These are phyloP conservation scores for Amphilophus citrinellus DNA, from an alignment of 2,113 vertebrate species.

Conservation along the genomic window DNA sequence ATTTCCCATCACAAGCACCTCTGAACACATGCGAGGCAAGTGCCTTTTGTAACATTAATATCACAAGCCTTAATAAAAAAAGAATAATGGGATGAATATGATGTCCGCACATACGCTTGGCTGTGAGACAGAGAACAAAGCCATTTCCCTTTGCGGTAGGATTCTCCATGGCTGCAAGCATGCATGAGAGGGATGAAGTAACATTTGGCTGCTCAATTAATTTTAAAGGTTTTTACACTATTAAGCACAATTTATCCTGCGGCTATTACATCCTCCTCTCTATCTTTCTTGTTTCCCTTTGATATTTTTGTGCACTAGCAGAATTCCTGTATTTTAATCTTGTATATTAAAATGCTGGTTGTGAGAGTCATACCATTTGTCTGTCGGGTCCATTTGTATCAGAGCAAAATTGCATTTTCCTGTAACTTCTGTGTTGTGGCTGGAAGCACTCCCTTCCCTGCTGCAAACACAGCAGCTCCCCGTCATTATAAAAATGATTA, in stretches of 20 bases:
- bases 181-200: conserved; percentile 52
- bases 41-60: conserved; percentile 37
- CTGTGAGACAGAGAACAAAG: conserved; percentile 52
- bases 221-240: conserved; percentile 75
- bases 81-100: conserved; percentile 43
- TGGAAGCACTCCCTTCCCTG: not conserved
- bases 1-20: conserved; percentile 34
- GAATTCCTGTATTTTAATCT: conserved; percentile 52
- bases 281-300: conserved; percentile 45
- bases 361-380: conserved; percentile 29
- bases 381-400: conserved; percentile 11
- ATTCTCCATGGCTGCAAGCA: conserved; percentile 46
- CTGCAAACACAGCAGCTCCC: conserved; percentile 10
- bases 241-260: conserved; percentile 71
- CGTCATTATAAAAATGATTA: not conserved
- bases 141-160: conserved; percentile 44
- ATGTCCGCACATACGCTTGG: conserved; percentile 23
- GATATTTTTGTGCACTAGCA: conserved; percentile 61
- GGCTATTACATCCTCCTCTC: conserved; percentile 46
- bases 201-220: conserved; percentile 73
- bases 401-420: conserved; percentile 28
- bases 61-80: conserved; percentile 45
- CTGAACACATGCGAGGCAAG: conserved; percentile 10
- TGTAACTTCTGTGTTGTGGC: conserved; percentile 17
- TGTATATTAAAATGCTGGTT: conserved; percentile 33